A percentile compares a stretch with the other conserved stretches of the same genome.
Conservation (phyloP, 1,140 invertebrate genomes). For the Bombus impatiens region DNA sequence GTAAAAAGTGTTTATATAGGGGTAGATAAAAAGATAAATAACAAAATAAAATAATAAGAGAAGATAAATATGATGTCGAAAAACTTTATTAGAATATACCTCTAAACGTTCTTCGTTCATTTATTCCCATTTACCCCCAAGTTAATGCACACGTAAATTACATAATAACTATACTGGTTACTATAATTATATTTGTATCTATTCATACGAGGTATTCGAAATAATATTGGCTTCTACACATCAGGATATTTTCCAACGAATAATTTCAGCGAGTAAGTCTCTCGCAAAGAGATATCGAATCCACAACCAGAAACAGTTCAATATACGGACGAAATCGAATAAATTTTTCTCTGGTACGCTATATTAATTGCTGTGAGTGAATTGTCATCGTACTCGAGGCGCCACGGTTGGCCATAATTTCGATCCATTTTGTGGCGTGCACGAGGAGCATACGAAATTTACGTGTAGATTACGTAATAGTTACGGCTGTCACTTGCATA, state of each 20-base stretch:
- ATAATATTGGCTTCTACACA: no score
- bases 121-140: no score
- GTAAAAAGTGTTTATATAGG: neutral
- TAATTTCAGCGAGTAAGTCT: neutral
- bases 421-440: slow-evolving; percentile 1
- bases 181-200: neutral
- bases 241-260: no score
- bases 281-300: neutral
- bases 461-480: slow-evolving; percentile 36
- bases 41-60: no score
- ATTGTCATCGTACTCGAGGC: neutral
- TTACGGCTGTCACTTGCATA: slow-evolving; percentile 37
- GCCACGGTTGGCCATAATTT: slow-evolving; percentile 10
- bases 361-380: slow-evolving; percentile 28
- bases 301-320: neutral
- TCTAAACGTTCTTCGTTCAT: neutral
- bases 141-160: neutral
- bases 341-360: neutral
- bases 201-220: no score
- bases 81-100: neutral
- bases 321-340: neutral
- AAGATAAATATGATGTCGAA: neutral
- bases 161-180: neutral
- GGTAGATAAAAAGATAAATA: neutral
- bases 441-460: slow-evolving; percentile 11